Evolutionary conservation across 2,797 vertebrate species (phyloP), one percentile per base, ranked within the genome.

Genomic region (Adelosebastes latens): DNA sequence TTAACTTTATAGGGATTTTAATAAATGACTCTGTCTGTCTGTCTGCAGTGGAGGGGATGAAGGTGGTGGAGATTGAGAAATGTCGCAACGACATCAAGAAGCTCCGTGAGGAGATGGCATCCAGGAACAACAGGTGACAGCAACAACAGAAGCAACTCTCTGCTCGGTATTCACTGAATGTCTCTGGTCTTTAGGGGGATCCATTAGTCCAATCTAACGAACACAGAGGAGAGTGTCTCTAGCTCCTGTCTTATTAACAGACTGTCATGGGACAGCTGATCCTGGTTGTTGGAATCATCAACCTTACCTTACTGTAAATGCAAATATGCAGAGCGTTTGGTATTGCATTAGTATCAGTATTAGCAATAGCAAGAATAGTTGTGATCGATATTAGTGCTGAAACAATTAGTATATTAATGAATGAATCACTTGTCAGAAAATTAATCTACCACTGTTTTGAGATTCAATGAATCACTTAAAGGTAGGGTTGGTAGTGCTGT

Each of bases 31-130:
- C 5, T 86, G 14, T 82, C 36, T 39, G 1, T 74, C 4, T 87
- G 18, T 93, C 22, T 84, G 62, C 94, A 99, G 98, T 97, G 95
- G 98, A 99, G 95, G 97, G 97, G 75, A 95, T 98, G 89, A 99
- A 98, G 93, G 96, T 97, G 84, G 97, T 98, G 94, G 98, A 99
- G 94, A 99, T 99, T 1, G 98, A 99, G 94, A 99, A 98, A 95
- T 99, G 98, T 95, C 96, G 96, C 89, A 97, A 94, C 12, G 97
- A 99, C 93, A 97, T 99, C 90, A 97, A 96, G 91, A 97, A 97
- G 93, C 97, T 99, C 86, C 92, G 96, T 36, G 98, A 98, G 88
- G 97, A 99, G 87, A 97, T 99, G 95, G 96, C 95, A 16, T 96
- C 96, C 53, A 95, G 96, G 67, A 97, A 93, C 91, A 95, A 93